A percentile compares a stretch with the other conserved stretches of the same genome.
Evolutionary conservation across 2,888 invertebrate genomes (phyloP).

Genomic region (Eupithecia exiguata): DNA sequence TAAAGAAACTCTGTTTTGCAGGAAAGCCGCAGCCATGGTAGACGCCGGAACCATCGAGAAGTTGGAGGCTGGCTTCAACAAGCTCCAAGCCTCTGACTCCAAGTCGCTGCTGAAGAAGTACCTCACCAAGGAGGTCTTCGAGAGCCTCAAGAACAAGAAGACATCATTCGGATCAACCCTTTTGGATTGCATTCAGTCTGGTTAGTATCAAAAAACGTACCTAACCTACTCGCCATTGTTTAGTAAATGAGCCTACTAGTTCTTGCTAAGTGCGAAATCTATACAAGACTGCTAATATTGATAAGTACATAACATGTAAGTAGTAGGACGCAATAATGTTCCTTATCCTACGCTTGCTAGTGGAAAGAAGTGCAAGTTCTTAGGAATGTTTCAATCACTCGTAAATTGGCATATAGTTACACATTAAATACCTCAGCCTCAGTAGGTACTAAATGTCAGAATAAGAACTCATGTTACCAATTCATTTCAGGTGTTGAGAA

Average conservation of each 20-base stretch:
- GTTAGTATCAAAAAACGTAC: conserved; percentile 71
- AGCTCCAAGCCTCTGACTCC: conserved; percentile 94
- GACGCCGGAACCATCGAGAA: conserved; percentile 96
- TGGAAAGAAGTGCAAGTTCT: neutral
- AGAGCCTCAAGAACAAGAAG: conserved; percentile 95
- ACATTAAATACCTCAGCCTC: neutral
- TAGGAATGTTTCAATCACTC: neutral
- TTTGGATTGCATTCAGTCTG: conserved; percentile 97
- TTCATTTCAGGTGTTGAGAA: conserved; percentile 92
- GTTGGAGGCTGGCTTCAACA: conserved; percentile 95
- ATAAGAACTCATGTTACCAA: conserved; percentile 30
- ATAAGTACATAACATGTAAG: too few species aligned
- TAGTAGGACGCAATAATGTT: too few species aligned
- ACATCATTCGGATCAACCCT: conserved; percentile 96
- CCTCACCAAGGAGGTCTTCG: conserved; percentile 95
- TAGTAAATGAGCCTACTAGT: neutral
- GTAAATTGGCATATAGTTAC: neutral
- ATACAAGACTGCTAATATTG: neutral
- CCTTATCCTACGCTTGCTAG: too few species aligned
- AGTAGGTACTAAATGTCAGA: neutral
- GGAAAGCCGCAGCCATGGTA: conserved; percentile 92
- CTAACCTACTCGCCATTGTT: conserved; percentile 31
- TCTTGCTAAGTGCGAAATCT: neutral
- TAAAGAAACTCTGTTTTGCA: conserved; percentile 69
- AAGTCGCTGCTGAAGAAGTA: conserved; percentile 98